A percentile compares a stretch with the other conserved stretches of the same genome.
Conservation (phyloP, 2,113 vertebrate species). For the Zosterops hypoxanthus region DNA sequence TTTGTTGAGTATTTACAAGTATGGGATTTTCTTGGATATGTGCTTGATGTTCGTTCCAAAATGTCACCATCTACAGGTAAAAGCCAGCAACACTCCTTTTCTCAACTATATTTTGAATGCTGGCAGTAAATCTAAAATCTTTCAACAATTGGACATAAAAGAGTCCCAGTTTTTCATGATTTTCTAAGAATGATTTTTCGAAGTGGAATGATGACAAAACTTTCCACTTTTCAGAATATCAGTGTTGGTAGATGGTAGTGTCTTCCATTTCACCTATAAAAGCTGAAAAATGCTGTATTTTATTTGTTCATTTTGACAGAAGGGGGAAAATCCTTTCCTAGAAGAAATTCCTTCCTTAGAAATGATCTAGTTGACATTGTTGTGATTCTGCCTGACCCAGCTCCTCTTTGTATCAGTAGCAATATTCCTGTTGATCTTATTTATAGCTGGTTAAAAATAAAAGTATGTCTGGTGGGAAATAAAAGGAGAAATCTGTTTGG, state of each 20-base stretch:
- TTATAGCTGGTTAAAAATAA: neutral
- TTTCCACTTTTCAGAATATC: neutral
- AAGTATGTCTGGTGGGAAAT: neutral
- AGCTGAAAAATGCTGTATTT: neutral
- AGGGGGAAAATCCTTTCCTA: neutral
- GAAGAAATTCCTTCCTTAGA: neutral
- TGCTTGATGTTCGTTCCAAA: neutral
- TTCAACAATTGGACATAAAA: neutral
- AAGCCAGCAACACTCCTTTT: neutral
- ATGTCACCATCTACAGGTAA: neutral
- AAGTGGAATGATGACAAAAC: neutral
- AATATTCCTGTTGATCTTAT: constrained; percentile 18
- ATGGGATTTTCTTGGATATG: neutral
- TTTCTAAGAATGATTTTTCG: neutral
- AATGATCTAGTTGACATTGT: neutral
- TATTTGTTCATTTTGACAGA: neutral
- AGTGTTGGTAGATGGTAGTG: neutral
- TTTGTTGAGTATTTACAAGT: neutral
- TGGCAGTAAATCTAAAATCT: neutral
- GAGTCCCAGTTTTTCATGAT: neutral
- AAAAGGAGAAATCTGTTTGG: neutral
- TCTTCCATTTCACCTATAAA: neutral
- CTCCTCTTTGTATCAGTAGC: neutral
- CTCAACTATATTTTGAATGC: neutral
- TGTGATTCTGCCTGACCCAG: neutral